Conservation (phyloP, 2,888 invertebrate species). For the Synanthedon andrenaeformis region DNA sequence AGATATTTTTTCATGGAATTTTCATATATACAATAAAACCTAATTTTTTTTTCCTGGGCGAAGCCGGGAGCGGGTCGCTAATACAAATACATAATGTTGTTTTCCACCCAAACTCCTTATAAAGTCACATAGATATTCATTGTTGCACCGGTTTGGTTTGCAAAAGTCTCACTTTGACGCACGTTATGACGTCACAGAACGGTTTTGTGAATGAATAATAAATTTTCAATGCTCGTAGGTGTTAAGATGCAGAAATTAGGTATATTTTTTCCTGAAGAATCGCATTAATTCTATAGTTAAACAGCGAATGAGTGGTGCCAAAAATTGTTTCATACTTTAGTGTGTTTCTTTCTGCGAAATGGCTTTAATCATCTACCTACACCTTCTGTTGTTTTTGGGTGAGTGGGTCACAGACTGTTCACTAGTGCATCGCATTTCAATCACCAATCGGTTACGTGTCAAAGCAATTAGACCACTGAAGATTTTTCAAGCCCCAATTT, state of each 20-base stretch:
- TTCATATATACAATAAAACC: too few relatives aligned
- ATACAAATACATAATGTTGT: not conserved
- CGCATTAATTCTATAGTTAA: not conserved
- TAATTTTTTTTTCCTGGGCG: too few relatives aligned
- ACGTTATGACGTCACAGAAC: slow-evolving; percentile 11
- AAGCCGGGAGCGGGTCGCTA: too few relatives aligned
- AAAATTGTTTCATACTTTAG: slow-evolving; percentile 1
- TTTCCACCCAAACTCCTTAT: not conserved
- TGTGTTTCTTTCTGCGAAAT: slow-evolving; percentile 1
- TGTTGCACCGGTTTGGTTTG: slow-evolving; percentile 19
- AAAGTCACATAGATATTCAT: not conserved
- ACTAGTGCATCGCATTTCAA: slow-evolving; percentile 9
- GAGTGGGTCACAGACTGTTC: slow-evolving; percentile 16
- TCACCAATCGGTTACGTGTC: slow-evolving; percentile 9
- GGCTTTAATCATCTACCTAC: not conserved
- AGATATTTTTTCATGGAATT: too few relatives aligned
- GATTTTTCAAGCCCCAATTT: too few relatives aligned
- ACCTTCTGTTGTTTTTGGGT: slow-evolving; percentile 10
- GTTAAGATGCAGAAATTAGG: slow-evolving; percentile 1
- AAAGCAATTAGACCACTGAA: slow-evolving; percentile 14
- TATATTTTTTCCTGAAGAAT: slow-evolving; percentile 1
- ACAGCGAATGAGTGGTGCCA: slow-evolving; percentile 1
- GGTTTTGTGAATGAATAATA: slow-evolving; percentile 10
- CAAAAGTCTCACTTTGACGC: slow-evolving; percentile 22
- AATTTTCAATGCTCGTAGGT: slow-evolving; percentile 4